Evolutionary conservation across 2,888 invertebrate species (phyloP), one percentile per base, ranked within the genome.

Genomic region (Arctia plantaginis): DNA sequence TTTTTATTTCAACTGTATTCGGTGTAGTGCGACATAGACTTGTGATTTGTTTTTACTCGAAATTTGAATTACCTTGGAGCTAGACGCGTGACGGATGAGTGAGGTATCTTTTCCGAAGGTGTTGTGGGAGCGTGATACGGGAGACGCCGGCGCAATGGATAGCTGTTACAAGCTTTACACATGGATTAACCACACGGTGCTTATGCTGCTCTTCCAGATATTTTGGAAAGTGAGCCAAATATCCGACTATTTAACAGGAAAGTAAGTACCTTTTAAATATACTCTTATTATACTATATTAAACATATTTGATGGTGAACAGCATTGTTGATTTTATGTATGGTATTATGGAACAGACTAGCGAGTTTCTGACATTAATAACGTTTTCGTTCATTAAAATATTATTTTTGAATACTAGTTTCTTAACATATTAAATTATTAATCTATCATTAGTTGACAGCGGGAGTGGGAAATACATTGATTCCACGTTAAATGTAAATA

Each of bases 211-310:
- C 72, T 91, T 95, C 78, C 95, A 95, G 88, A 94, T 95, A 85
- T 93, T 95, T 87, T 95, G 95, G 95, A 95, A 95, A 89, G 92
- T 95, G 84, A 94, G 92, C 89, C 95, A 95, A 87, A 92, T 95
- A 87, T 93, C 94, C 76, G 93, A 95, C 89, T 95, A 90, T 85
- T 94, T 95, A 79, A 93, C 89, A 79, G 93, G 92, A 86, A 94
- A 93, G 95, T 95, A 81, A 95, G 95, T 93, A 85, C 71, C 33
- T 73, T 73, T 66, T 65, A 20, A 41, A 44, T 39, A 41, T 27
- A 65, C 13, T 18, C 35, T 44, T 66, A 18, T 66, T 27, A 7
- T 44, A 3, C 27, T n/a, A 13, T 27, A 27, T 66, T 39, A n/a
- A 27, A 27, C 15, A 44, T 20, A 30, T 30, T 20, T 30, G 27